Evolutionary conservation across 2,113 vertebrate species (phyloP).

Genomic region (Charadrius vociferus): DNA sequence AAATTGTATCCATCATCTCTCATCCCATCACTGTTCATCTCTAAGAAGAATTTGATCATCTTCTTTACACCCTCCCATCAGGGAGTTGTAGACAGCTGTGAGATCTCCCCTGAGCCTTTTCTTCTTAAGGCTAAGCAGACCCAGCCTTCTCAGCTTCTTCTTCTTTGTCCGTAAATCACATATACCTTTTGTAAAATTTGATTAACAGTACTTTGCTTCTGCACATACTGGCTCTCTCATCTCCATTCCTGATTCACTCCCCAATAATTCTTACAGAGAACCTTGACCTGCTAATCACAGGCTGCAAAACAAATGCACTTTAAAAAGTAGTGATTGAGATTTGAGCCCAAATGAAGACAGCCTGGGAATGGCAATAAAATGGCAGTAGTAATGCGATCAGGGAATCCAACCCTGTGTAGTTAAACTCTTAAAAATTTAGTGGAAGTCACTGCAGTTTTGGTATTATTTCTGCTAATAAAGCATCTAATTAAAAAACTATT

Average conservation of each 20-base stretch:
- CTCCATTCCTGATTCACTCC: background rate
- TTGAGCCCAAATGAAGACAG: background rate
- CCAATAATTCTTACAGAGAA: background rate
- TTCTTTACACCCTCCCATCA: background rate
- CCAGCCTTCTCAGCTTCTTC: background rate
- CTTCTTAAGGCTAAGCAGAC: background rate
- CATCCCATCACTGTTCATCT: background rate
- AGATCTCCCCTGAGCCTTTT: background rate
- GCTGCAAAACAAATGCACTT: background rate
- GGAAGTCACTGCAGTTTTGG: background rate
- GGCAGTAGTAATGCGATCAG: background rate
- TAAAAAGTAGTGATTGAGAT: rapidly evolving
- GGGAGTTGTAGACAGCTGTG: background rate
- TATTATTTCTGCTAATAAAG: slow-evolving; percentile 39
- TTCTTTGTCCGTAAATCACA: background rate
- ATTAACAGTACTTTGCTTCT: background rate
- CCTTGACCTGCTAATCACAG: background rate
- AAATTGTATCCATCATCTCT: background rate
- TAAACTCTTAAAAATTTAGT: slow-evolving; percentile 14
- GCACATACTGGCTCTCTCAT: background rate
- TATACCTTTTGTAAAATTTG: background rate
- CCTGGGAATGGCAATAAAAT: background rate
- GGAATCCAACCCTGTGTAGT: background rate
- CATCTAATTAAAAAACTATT: slow-evolving; percentile 42
- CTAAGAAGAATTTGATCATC: background rate